These are phyloP conservation scores for Phrynocephalus forsythii DNA, from an alignment of 2,797 vertebrate genomes.

Conservation along the genomic window DNA sequence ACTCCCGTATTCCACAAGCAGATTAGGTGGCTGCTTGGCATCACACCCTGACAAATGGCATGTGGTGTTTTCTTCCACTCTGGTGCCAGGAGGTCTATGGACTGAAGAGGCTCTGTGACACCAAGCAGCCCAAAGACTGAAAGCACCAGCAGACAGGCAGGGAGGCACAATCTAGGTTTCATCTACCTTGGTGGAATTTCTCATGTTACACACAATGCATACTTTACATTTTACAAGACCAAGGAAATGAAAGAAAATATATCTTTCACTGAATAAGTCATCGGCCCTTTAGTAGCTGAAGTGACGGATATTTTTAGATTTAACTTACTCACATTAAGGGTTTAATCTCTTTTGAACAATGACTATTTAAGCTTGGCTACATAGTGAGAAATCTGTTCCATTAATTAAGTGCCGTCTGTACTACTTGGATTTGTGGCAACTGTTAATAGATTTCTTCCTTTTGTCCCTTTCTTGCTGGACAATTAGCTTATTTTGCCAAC, in stretches of 20 bases:
- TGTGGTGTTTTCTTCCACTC: slow-evolving; percentile 55
- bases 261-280: slow-evolving; percentile 73
- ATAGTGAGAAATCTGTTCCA: slow-evolving; percentile 66
- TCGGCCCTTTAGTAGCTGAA: slow-evolving; percentile 71
- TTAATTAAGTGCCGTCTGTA: slow-evolving; percentile 76
- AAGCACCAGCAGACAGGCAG: slow-evolving; percentile 69
- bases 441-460: slow-evolving; percentile 70
- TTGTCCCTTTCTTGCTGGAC: slow-evolving; percentile 64
- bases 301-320: slow-evolving; percentile 76
- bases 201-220: slow-evolving; percentile 72
- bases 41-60: slow-evolving; percentile 72
- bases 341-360: slow-evolving; percentile 74
- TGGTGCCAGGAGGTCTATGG: slow-evolving; percentile 83
- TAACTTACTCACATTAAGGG: slow-evolving; percentile 70
- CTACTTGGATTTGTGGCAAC: slow-evolving; percentile 66
- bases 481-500: slow-evolving; percentile 74
- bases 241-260: slow-evolving; percentile 77
- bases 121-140: slow-evolving; percentile 63
- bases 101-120: slow-evolving; percentile 62
- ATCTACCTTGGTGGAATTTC: slow-evolving; percentile 72
- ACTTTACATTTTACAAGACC: slow-evolving; percentile 73
- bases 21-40: slow-evolving; percentile 79
- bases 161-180: slow-evolving; percentile 72
- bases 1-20: slow-evolving; percentile 68
- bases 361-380: slow-evolving; percentile 71